Base-by-base conservation (phyloP, 2,888 invertebrate species). In the Diachrysia chrysitis region DNA sequence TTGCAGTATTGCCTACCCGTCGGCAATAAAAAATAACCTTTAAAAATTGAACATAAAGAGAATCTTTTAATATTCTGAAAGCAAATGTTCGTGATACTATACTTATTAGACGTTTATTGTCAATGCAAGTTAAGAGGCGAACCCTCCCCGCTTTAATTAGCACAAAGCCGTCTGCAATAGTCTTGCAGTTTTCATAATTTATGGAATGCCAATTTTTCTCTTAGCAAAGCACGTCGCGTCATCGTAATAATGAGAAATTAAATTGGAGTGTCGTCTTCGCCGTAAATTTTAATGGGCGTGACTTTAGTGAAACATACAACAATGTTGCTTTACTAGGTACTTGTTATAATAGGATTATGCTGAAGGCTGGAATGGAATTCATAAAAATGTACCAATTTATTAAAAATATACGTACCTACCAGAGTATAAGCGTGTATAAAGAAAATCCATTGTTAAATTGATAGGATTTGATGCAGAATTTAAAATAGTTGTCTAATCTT, bases 131-230 rank as follows among this genome's bases (percentile, higher is more conserved):
- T 64, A 67, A 72, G 21, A 58, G 61, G 35, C 73, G 73, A 25
- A 25, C 61, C 71, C 81, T 59, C 75, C 82, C 82, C 83, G 79
- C 83, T 87, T 89, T 89, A 89, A 90, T 90, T 89, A 89, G 86
- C 82, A 79, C 83, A 83, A 83, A 83, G 82, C 81, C 77, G 82
- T 81, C 81, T 82, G 73, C 73, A 68, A 65, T 70, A 69, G 74
- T 80, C 83, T 81, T 82, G 80, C 75, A 80, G 78, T 83, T 86
- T 85, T 83, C 78, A 85, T 86, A 87, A 88, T 86, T 89, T 85
- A 88, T 87, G 83, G 84, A 89, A 89, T 87, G 74, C 82, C 87
- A 85, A 85, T 87, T 87, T 87, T 87, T 87, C 80, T 81, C 77
- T 74, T 80, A 72, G 71, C 66, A 67, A 71, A 78, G 78, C 76